Evolutionary conservation across 2,113 vertebrate genomes (phyloP).

Genomic region (Notiomystis cincta): DNA sequence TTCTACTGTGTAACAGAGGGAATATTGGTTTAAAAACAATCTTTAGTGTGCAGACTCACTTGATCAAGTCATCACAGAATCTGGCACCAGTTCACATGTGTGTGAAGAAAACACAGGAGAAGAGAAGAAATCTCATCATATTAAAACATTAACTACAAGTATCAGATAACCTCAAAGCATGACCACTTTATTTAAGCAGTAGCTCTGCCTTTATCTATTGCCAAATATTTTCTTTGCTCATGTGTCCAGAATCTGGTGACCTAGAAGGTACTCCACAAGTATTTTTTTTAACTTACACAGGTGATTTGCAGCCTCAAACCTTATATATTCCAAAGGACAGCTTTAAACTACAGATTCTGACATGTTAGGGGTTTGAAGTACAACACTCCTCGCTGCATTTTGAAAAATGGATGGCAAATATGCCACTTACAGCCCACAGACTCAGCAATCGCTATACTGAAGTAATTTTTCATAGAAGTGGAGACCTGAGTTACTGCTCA

Average conservation of each 20-base stretch:
- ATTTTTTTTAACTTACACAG: not conserved
- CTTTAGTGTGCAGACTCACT: not conserved
- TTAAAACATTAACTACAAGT: not conserved
- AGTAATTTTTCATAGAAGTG: not conserved
- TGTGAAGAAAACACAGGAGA: not conserved
- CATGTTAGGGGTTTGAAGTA: not conserved
- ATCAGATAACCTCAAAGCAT: not conserved
- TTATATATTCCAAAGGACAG: not conserved
- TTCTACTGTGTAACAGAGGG: not conserved
- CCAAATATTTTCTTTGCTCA: not conserved
- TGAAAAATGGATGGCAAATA: not conserved
- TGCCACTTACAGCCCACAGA: not conserved
- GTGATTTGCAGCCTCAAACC: not conserved
- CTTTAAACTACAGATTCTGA: not conserved
- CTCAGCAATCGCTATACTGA: fast-evolving
- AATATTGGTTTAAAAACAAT: not conserved
- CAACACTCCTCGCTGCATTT: fast-evolving
- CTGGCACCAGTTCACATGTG: fast-evolving
- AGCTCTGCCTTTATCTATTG: not conserved
- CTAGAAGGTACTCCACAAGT: fast-evolving
- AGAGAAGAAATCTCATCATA: fast-evolving
- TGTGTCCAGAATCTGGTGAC: not conserved
- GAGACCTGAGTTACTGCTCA: not conserved
- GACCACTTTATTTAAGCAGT: not conserved
- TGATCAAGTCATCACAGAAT: not conserved